Conservation (phyloP, 2,888 invertebrate genomes). For the Watsonalla cultraria region DNA sequence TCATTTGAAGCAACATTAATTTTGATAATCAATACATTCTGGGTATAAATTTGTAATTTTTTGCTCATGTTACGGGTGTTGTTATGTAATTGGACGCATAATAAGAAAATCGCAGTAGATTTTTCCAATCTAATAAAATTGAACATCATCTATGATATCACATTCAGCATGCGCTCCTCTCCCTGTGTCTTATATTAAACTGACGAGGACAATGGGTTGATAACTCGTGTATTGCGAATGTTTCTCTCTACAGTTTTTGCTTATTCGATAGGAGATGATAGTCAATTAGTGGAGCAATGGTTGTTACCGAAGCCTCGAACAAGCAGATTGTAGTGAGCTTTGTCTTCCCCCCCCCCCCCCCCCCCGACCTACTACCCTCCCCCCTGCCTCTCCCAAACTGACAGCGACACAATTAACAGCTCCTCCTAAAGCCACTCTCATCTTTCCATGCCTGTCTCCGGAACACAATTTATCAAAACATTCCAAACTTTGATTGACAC, state of each 20-base stretch:
- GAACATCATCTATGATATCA: too few relatives aligned
- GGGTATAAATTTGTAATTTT: too few relatives aligned
- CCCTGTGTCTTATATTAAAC: too few relatives aligned
- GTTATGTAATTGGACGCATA: too few relatives aligned
- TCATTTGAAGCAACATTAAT: too few relatives aligned
- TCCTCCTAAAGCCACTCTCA: slow-evolving; percentile 12
- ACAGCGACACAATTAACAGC: slow-evolving; percentile 13
- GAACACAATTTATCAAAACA: slow-evolving; percentile 1
- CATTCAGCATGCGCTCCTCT: too few relatives aligned
- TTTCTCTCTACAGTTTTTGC: not conserved
- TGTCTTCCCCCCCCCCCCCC: not conserved
- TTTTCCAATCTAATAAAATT: too few relatives aligned
- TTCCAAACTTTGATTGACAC: not conserved
- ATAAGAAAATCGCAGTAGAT: too few relatives aligned
- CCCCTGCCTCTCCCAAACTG: slow-evolving; percentile 1
- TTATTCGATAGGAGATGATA: not conserved
- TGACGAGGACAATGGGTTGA: too few relatives aligned
- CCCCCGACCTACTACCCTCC: not conserved
- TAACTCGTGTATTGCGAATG: too few relatives aligned
- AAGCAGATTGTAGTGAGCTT: not conserved
- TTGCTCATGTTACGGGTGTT: too few relatives aligned
- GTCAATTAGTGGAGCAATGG: not conserved
- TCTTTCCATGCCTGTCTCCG: not conserved
- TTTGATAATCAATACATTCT: too few relatives aligned
- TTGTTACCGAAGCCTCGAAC: not conserved